Conservation (phyloP, 2,888 invertebrate species). For the Matsumyia berberina region DNA sequence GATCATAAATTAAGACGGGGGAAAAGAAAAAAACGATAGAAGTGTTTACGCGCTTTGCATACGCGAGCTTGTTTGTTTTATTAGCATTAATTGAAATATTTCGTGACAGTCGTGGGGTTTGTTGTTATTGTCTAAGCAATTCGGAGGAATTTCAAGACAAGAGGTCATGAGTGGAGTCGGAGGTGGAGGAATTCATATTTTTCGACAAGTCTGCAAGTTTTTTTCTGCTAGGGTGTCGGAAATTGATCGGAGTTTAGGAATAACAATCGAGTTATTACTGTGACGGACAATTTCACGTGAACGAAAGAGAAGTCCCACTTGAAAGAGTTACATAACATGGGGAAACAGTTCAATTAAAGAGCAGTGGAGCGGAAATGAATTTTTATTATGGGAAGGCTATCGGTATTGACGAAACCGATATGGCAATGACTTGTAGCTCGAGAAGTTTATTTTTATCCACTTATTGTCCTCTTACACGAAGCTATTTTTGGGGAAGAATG, state of each 20-base stretch:
- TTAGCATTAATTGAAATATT: slow-evolving; percentile 52
- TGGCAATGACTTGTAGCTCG: slow-evolving; percentile 14
- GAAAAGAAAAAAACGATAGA: slow-evolving; percentile 60
- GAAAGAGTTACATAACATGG: background rate
- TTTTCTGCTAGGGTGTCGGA: background rate
- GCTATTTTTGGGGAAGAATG: background rate
- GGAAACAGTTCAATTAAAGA: slow-evolving; percentile 29
- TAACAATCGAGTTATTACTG: background rate
- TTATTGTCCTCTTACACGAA: background rate
- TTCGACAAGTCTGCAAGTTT: background rate
- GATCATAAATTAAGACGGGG: slow-evolving; percentile 42
- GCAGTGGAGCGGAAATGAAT: slow-evolving; percentile 27
- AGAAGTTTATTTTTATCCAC: slow-evolving; percentile 2
- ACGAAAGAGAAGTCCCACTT: background rate
- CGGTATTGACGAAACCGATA: background rate
- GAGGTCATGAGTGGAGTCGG: background rate
- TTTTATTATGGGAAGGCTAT: slow-evolving; percentile 2
- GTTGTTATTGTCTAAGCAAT: background rate
- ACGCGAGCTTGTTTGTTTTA: slow-evolving; percentile 23
- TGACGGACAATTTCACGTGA: background rate
- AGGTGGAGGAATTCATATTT: background rate
- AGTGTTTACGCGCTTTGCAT: slow-evolving; percentile 51
- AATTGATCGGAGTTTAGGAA: slow-evolving; percentile 1
- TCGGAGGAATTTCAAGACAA: background rate
- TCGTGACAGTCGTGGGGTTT: slow-evolving; percentile 24